phyloP scores from a whole-genome alignment of 2,113 vertebrate genomes.

The Alligator sinensis region DNA sequence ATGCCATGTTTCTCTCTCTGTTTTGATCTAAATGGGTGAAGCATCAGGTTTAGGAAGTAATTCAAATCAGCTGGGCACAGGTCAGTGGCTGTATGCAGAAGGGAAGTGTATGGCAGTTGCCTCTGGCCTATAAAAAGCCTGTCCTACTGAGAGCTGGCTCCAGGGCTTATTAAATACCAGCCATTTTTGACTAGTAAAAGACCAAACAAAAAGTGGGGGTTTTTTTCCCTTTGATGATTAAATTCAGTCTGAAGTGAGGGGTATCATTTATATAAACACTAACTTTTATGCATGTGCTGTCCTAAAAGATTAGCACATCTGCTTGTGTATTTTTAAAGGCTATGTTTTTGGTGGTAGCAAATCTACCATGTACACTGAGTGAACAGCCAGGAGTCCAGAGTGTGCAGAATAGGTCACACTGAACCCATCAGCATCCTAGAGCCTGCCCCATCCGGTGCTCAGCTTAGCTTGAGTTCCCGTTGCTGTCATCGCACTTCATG shows the following conservation, averaged over 20 bases:
- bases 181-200: conserved; percentile 73
- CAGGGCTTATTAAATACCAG: conserved; percentile 77
- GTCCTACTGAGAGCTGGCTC: conserved; percentile 78
- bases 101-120: conserved; percentile 2
- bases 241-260: conserved; percentile 57
- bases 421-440: neutral
- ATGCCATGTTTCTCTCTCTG: conserved; percentile 42
- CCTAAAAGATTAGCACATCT: conserved; percentile 52
- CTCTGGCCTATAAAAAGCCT: conserved; percentile 63
- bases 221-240: conserved; percentile 67
- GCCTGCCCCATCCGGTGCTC: neutral
- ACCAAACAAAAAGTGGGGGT: conserved; percentile 82
- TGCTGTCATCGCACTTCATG: neutral
- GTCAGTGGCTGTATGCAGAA: conserved; percentile 48
- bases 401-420: neutral
- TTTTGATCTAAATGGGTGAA: conserved; percentile 50
- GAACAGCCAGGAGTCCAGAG: neutral
- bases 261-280: conserved; percentile 68
- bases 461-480: neutral
- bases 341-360: conserved; percentile 29
- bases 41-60: conserved; percentile 59
- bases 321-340: neutral
- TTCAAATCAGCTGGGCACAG: conserved; percentile 56
- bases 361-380: neutral
- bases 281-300: conserved; percentile 57